Conservation (phyloP, 1,140 invertebrate species). For the Caenorhabditis briggsae region DNA sequence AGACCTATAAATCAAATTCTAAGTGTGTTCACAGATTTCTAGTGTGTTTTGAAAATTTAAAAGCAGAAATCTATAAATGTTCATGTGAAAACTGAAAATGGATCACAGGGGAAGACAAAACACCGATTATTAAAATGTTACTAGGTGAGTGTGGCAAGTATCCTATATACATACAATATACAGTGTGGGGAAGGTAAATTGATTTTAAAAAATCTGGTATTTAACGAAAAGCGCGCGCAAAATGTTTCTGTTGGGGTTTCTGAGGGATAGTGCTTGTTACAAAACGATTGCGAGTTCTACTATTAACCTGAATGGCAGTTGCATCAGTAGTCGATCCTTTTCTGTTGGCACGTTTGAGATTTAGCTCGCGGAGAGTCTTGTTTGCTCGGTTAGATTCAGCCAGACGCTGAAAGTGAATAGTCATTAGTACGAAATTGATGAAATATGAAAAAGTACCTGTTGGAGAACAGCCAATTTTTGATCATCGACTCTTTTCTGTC, state of each 20-base stretch:
- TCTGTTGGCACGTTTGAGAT: conserved; percentile 6
- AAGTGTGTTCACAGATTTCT: too few species aligned
- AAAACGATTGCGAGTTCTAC: too few species aligned
- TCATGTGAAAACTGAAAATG: too few species aligned
- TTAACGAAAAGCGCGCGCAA: too few species aligned
- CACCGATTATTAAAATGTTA: not conserved
- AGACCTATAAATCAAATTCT: too few species aligned
- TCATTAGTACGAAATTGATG: not conserved
- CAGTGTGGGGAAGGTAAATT: too few species aligned
- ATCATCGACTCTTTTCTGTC: conserved; percentile 15
- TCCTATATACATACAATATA: not conserved
- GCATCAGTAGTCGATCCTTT: conserved; percentile 12
- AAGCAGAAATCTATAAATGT: not conserved
- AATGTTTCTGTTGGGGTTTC: too few species aligned
- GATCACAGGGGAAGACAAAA: conserved; percentile 1
- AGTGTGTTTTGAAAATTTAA: too few species aligned
- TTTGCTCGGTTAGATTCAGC: conserved; percentile 17
- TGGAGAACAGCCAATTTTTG: conserved; percentile 28
- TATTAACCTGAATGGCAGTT: conserved; percentile 3
- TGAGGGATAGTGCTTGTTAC: too few species aligned
- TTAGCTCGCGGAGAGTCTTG: conserved; percentile 26
- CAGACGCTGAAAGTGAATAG: conserved; percentile 1
- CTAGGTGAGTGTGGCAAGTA: not conserved
- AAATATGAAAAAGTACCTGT: not conserved
- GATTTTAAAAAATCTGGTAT: too few species aligned